Base-by-base conservation (phyloP, 2,888 invertebrate species). In the Apodemia zela region DNA sequence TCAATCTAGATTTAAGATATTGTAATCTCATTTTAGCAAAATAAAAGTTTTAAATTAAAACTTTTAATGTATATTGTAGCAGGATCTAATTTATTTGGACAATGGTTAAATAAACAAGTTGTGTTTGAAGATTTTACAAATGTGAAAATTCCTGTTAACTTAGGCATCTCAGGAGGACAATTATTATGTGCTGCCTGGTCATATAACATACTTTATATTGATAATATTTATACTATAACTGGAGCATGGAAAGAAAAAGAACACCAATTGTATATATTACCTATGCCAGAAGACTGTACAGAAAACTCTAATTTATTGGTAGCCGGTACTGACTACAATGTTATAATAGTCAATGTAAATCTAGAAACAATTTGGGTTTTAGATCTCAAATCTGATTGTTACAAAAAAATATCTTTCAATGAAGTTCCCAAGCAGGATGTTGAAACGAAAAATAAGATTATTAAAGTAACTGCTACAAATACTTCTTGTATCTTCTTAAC, bases 41-140 rank as follows among this genome's bases (percentile, higher is more conserved):
- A 33, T 3, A 38, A 38, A 38, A 38, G 11, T 4, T 38, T 38
- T n/a, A n/a, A n/a, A n/a, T n/a, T n/a, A n/a, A n/a, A n/a, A n/a
- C n/a, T n/a, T n/a, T n/a, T 38, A 38, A 75, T 82, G 77, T 82
- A 77, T 71, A 73, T 71, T 65, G 79, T 85, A 63, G 69, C 85
- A 13, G 92, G 92, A 21, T 79, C 81, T 33, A 92, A 92, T 76
- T 69, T 90, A 71, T 89, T 89, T 71, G 82, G 84, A 2, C 92
- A 92, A 65, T 92, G 92, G 92, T 71, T 78, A 65, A 67, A 73
- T 0, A 72, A 79, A 49, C 63, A 69, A 47, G 62, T 63, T 3
- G 65, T 83, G 60, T 66, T 85, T 62, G 72, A 74, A 64, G 69
- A 73, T 62, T 87, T 87, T 71, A 69, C 72, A 63, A 57, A 54